Base-by-base conservation (phyloP, 1,140 invertebrate genomes). In the Hyphantria cunea region DNA sequence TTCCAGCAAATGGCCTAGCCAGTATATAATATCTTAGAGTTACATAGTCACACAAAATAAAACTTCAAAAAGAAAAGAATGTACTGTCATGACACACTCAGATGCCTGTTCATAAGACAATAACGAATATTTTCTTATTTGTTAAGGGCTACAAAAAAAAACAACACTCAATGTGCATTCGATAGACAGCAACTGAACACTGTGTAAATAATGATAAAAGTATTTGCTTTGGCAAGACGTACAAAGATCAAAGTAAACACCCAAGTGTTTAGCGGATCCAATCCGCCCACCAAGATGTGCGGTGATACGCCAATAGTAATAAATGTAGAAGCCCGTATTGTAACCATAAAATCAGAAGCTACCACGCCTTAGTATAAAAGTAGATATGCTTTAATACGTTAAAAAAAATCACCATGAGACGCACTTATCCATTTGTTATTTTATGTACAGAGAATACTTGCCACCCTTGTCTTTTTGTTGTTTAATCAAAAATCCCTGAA, bases 211-310 rank as follows among this genome's bases (percentile, higher is more conserved):
- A 70, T 68, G 86, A 88, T 88, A 86, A 87, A 88, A 87, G 85
- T 88, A 82, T 88, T 90, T 88, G 79, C 78, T 76, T 70, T 78
- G 78, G 74, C 71, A 70, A 80, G 76, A 75, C 74, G 80, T 84
- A 87, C 84, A 89, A 87, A 87, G 83, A 86, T 82, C 82, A 77
- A 71, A 76, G 82, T 68, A 89, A 89, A 89, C 79, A 88, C 79
- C n/a, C n/a, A n/a, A n/a, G n/a, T n/a, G n/a, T n/a, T n/a, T n/a
- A n/a, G n/a, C n/a, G n/a, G n/a, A n/a, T 86, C 54, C 13, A 60
- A 48, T 53, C 77, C 84, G 84, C 85, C 86, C 76, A 90, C 84
- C 54, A 53, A 62, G 61, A 62, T 34, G 56, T 64, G 67, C 60
- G 33, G 49, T 73, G 72, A 74, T 79, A 77, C 61, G 64, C 54